Evolutionary conservation across 1,140 invertebrate genomes (phyloP), one percentile per base, ranked within the genome.

Genomic region (Brachionus paranguensis): DNA sequence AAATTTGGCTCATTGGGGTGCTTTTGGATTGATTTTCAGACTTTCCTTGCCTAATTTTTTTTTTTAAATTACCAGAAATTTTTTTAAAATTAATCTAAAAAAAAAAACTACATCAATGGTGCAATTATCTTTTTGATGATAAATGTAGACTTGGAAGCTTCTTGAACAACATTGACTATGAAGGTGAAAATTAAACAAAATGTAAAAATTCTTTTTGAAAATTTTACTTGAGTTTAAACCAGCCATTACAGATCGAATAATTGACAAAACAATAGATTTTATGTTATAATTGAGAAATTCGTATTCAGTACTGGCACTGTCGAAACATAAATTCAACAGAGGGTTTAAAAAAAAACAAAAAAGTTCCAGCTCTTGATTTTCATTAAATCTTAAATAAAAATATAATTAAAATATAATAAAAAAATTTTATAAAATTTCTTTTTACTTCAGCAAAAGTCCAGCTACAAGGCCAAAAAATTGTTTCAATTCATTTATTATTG

Each of bases 181-280:
- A 24, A 37, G 6, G 6, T 7, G 7, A 37, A 37, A 37, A 37
- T 37, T 37, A 7, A 37, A 7, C 0, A 37, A 37, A 29, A 37
- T 37, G 6, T 7, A 5, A 7, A 37, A 37, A 37, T 37, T 37
- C 6, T 7, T 37, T 37, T 37, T 7, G 33, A 41, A 72, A 72
- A 41, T 41, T 72, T 20, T 76, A 76, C 72, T 76, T 76, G 72
- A 76, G 33, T 76, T 76, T 76, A 76, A 76, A 76, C 45, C 72
- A 47, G 41, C 24, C 41, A 76, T 76, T 17, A 76, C 27, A 12
- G 72, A 50, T 76, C 45, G 41, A n/a, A 76, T 76, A 27, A 76
- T 76, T 8, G n/a, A 37, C n/a, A 81, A 81, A 60, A 81, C 78
- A 14, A 68, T 68, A 7, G 78, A 60, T 60, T 81, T 81, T 12